Conservation (phyloP, 1,140 invertebrate genomes). For the Wiebesia pumilae region DNA sequence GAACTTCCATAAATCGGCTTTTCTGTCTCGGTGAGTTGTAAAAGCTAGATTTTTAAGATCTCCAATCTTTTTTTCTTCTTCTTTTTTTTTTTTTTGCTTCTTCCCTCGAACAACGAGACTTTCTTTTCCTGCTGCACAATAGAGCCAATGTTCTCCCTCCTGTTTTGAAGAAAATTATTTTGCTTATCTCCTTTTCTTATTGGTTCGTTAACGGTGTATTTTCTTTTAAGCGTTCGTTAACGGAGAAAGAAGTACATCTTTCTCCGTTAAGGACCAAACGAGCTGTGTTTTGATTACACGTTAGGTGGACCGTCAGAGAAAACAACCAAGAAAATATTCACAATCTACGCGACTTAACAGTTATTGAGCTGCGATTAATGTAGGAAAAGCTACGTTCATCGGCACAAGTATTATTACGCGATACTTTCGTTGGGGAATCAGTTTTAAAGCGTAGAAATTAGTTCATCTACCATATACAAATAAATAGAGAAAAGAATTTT, state of each 20-base stretch:
- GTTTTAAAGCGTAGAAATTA: too few species aligned
- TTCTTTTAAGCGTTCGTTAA: background rate
- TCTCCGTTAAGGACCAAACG: background rate
- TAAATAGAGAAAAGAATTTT: background rate
- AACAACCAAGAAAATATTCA: background rate
- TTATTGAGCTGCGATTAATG: too few species aligned
- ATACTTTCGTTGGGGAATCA: too few species aligned
- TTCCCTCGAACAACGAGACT: slow-evolving; percentile 11
- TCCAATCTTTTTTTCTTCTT: slow-evolving; percentile 50
- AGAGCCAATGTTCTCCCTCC: slow-evolving; percentile 45
- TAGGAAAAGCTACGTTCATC: too few species aligned
- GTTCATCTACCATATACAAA: too few species aligned
- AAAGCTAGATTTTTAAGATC: slow-evolving; percentile 82
- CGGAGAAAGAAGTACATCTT: background rate
- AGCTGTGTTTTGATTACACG: background rate
- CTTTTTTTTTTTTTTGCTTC: background rate
- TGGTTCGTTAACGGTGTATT: background rate
- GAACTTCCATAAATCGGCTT: slow-evolving; percentile 60
- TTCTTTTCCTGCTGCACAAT: slow-evolving; percentile 28
- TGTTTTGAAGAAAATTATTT: slow-evolving; percentile 27
- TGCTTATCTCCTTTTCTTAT: slow-evolving; percentile 12
- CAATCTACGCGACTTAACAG: background rate
- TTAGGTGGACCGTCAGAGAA: background rate
- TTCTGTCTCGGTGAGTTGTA: slow-evolving; percentile 78
- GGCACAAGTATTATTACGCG: too few species aligned